Base-by-base conservation (phyloP, 2,797 vertebrate species). In the Setipinna tenuifilis region DNA sequence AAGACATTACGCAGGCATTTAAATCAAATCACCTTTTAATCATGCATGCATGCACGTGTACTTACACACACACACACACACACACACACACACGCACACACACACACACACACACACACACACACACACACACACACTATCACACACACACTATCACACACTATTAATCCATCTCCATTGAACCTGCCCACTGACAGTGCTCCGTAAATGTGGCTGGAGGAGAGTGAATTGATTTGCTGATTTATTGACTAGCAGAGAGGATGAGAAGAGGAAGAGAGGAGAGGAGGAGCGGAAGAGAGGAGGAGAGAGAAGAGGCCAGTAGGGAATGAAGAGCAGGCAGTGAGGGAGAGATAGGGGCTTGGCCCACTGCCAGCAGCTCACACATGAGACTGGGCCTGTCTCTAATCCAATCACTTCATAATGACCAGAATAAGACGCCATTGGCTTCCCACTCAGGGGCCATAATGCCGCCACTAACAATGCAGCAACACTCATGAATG, bases 81-180 rank as follows among this genome's bases (percentile, higher is more conserved):
- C 62, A 28, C 61, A 6, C 61, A 23, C 61, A 23, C 61, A 11
- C 61, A 23, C 61, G 10, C 61, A 10, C 61, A 23, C 61, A 23
- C 61, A 23, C n/a, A 23, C n/a, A 23, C n/a, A 23, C 61, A 65
- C 61, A 65, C 23, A 65, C 61, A 65, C 61, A 65, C 61, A 65
- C 61, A 65, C 61, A 25, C 61, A 65, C 61, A 65, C n/a, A 65
- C 61, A 25, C 9, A 65, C 7, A 65, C 12, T 35, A 1, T 14
- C 16, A 17, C 68, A 75, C 28, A 59, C 68, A 75, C 28, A 75
- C 65, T 31, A 25, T 31, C 23, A 71, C 25, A 28, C 25, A 28
- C 9, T 16, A 71, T 31, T 71, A 31, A 31, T 71, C 65, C 65
- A 71, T 71, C 65, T 71, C 65, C 25, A 71, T 71, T 71, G 25